These are phyloP conservation scores for Chaetura pelagica DNA, from an alignment of 2,113 vertebrate genomes.

Conservation along the genomic window DNA sequence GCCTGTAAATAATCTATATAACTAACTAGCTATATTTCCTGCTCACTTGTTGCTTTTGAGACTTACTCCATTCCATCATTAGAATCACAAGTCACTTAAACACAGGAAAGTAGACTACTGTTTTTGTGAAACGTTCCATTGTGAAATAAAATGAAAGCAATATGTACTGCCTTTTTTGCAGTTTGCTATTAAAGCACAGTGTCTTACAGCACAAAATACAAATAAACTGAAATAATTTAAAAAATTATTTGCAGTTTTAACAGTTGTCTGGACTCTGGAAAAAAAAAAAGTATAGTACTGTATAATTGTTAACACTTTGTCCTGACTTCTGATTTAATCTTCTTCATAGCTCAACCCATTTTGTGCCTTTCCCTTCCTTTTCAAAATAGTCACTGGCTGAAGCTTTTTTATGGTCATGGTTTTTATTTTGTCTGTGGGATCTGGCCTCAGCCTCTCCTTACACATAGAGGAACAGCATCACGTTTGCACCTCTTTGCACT, in stretches of 20 bases:
- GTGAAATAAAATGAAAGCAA: constrained; percentile 69
- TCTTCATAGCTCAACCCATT: constrained; percentile 68
- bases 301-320: constrained; percentile 68
- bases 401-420: constrained; percentile 27
- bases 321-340: constrained; percentile 57
- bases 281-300: constrained; percentile 56
- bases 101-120: constrained; percentile 70
- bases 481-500: constrained; percentile 67
- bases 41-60: constrained; percentile 75
- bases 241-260: constrained; percentile 52
- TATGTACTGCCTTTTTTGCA: constrained; percentile 71
- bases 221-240: constrained; percentile 48
- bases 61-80: constrained; percentile 77
- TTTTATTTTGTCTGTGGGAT: constrained; percentile 57
- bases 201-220: constrained; percentile 74
- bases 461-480: background rate
- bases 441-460: constrained; percentile 43
- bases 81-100: constrained; percentile 71
- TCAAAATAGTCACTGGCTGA: constrained; percentile 28
- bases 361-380: constrained; percentile 73
- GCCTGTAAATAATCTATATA: constrained; percentile 67
- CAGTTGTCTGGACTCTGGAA: constrained; percentile 59
- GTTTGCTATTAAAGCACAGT: constrained; percentile 71
- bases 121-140: constrained; percentile 75
- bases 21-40: constrained; percentile 75